A percentile compares a stretch with the other conserved stretches of the same genome.
These are phyloP conservation scores for Rhodinocichla rosea DNA, from an alignment of 2,113 vertebrate genomes.

Conservation along the genomic window DNA sequence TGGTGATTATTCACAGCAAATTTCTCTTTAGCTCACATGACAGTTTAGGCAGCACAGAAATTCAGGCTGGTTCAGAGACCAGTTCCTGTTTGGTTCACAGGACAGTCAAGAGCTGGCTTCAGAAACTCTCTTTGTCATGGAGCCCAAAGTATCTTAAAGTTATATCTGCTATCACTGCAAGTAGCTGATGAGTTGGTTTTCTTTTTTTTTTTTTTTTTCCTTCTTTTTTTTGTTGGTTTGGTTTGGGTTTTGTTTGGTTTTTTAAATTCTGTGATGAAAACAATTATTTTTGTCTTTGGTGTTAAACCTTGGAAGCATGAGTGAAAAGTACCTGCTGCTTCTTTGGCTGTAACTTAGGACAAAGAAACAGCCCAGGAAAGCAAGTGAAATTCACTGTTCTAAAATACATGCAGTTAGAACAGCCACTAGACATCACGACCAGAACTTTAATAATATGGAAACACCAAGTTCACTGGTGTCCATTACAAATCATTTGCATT, in stretches of 20 bases:
- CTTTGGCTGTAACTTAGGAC: slow-evolving; percentile 22
- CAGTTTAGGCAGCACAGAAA: background rate
- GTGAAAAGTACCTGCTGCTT: slow-evolving; percentile 24
- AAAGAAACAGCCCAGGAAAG: slow-evolving; percentile 9
- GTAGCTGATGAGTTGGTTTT: background rate
- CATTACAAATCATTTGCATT: slow-evolving; percentile 19
- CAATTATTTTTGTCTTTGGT: slow-evolving; percentile 48
- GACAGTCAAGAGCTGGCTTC: background rate
- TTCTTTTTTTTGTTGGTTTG: background rate
- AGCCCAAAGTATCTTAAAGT: background rate
- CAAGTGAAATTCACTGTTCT: slow-evolving; percentile 18
- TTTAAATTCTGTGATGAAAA: background rate
- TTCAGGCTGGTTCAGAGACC: background rate
- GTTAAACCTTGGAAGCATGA: slow-evolving; percentile 47
- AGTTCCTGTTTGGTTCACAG: background rate
- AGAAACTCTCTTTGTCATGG: background rate
- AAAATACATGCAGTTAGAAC: slow-evolving; percentile 53
- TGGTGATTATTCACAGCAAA: background rate
- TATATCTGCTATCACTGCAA: background rate
- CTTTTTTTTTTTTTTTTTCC: background rate
- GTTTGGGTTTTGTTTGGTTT: background rate
- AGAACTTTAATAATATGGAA: slow-evolving; percentile 38
- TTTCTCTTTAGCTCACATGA: background rate
- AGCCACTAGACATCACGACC: slow-evolving; percentile 20
- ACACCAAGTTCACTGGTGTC: slow-evolving; percentile 41